phyloP scores from a whole-genome alignment of 2,113 vertebrate species.

The Chionis minor region DNA sequence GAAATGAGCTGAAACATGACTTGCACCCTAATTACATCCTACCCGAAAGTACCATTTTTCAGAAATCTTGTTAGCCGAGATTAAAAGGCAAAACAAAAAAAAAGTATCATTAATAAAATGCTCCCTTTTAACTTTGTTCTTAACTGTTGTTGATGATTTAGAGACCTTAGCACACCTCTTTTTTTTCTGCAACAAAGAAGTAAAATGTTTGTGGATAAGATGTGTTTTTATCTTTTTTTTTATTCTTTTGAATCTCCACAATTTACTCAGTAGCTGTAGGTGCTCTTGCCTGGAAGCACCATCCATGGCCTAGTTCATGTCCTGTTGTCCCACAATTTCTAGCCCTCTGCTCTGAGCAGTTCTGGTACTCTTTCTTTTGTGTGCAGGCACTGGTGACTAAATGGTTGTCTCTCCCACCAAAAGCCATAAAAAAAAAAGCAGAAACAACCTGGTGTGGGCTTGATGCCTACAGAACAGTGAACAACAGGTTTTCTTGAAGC shows the following conservation, averaged over 20 bases:
- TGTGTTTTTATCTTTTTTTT: not conserved
- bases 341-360: not conserved
- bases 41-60: not conserved
- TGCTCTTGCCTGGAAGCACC: not conserved
- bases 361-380: not conserved
- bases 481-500: not conserved
- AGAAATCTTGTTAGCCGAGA: not conserved
- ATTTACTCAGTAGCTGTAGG: not conserved
- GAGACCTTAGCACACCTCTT: too few relatives aligned
- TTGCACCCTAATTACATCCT: not conserved
- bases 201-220: not conserved
- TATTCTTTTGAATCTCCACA: not conserved
- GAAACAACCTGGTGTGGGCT: not conserved
- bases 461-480: accelerated
- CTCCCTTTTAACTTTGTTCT: not conserved
- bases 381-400: not conserved
- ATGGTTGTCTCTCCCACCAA: not conserved
- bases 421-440: not conserved
- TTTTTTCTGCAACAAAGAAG: not conserved
- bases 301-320: not conserved
- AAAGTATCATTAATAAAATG: not conserved
- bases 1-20: not conserved
- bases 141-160: not conserved
- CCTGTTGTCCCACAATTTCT: not conserved
- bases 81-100: not conserved